Evolutionary conservation across 1,140 invertebrate genomes (phyloP).

Genomic region (Eriocheir sinensis): DNA sequence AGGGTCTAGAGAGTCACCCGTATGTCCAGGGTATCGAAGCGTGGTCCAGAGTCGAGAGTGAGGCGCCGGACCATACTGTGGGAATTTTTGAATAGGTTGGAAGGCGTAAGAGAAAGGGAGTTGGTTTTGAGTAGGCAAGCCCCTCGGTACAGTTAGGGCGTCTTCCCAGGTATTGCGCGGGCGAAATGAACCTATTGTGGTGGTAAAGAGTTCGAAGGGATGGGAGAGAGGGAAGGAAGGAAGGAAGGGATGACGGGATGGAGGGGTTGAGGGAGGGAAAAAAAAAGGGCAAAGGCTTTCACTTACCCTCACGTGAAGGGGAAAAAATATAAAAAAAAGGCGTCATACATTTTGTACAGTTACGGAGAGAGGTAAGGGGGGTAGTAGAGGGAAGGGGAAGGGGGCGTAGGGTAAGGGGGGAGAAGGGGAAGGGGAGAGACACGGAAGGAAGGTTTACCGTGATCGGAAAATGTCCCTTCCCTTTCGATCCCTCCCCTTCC

Average conservation of each 20-base stretch:
- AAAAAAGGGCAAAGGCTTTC: slow-evolving; percentile 43
- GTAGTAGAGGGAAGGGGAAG: no score
- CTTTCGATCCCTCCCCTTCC: no score
- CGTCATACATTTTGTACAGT: slow-evolving; percentile 45
- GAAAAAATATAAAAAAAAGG: slow-evolving; percentile 47
- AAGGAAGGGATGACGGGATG: no score
- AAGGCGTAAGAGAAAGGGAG: slow-evolving; percentile 55
- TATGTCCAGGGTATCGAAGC: neutral
- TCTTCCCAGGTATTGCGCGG: slow-evolving; percentile 62
- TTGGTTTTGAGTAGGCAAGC: slow-evolving; percentile 54
- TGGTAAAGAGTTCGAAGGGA: slow-evolving; percentile 47
- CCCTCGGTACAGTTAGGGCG: slow-evolving; percentile 49
- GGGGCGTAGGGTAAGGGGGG: no score
- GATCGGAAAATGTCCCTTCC: neutral
- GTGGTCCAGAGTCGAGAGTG: no score
- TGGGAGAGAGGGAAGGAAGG: slow-evolving; percentile 32
- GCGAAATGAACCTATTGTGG: slow-evolving; percentile 58
- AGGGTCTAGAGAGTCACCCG: neutral
- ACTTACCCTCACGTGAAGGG: slow-evolving; percentile 40
- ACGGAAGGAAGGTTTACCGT: neutral
- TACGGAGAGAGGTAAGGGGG: no score
- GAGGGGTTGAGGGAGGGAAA: no score
- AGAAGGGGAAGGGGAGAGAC: no score
- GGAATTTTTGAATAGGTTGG: slow-evolving; percentile 50
- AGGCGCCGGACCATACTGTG: slow-evolving; percentile 37